Conservation (phyloP, 2,113 vertebrate genomes). For the Bambusicola thoracicus region DNA sequence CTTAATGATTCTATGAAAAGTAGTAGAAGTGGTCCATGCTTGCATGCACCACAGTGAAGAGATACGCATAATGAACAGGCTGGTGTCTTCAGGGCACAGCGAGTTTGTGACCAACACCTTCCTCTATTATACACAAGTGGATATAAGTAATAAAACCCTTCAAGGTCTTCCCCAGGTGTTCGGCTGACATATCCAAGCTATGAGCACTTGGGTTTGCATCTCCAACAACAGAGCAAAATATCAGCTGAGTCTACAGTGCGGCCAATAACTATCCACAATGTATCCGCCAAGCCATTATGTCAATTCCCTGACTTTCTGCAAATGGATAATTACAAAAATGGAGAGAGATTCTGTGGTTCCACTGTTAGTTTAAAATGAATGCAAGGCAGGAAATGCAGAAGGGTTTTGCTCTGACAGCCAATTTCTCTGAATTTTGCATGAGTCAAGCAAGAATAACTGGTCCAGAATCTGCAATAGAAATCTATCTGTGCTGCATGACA, state of each 20-base stretch:
- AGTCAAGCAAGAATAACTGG: neutral
- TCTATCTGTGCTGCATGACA: neutral
- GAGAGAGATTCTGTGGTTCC: neutral
- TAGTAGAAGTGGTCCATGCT: neutral
- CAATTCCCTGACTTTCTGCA: neutral
- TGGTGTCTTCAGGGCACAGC: neutral
- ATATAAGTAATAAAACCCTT: neutral
- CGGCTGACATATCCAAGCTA: neutral
- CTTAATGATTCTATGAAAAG: no score
- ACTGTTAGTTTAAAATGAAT: neutral
- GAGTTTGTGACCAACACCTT: neutral
- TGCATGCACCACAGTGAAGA: neutral
- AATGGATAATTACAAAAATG: neutral
- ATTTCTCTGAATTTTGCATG: conserved; percentile 8
- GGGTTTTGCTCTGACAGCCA: neutral
- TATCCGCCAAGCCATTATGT: neutral
- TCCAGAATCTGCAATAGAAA: neutral
- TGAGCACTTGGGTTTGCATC: neutral
- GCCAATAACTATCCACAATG: neutral
- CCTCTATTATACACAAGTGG: neutral
- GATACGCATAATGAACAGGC: neutral
- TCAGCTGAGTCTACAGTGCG: neutral
- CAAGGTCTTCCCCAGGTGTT: neutral
- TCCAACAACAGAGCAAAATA: neutral
- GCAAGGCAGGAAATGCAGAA: neutral